Evolutionary conservation across 2,113 vertebrate species (phyloP), one percentile per base, ranked within the genome.

Genomic region (Azemiops feae): DNA sequence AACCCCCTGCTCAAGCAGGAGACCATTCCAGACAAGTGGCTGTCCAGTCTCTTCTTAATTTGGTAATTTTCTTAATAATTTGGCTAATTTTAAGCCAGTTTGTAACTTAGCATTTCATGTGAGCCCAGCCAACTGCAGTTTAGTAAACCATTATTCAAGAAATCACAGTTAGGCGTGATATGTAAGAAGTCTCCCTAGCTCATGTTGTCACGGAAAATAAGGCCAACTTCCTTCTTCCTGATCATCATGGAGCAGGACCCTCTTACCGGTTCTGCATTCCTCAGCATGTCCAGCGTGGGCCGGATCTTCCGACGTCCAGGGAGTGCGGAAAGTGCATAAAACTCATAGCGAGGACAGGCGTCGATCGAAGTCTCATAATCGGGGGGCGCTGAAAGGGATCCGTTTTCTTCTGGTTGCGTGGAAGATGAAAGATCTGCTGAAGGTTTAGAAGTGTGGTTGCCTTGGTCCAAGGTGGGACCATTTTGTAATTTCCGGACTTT

Each of bases 321-420:
- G 23, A 95, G 91, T 0, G 96, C 90, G 0, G 96, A 94, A 5
- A 96, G 97, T 91, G 89, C 93, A 1, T 97, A 98, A 85, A 97
- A 95, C 50, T 98, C 96, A 20, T 97, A 93, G 52, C 95, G 94
- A 3, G 97, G 97, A 50, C 94, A 93, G 57, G 94, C 93, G 45
- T 98, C 97, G 7, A 94, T 58, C 96, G 93, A 87, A 23, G 96
- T 96, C 94, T 97, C 98, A 45, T 97, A 97, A 94, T 94, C 11
- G 93, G 94, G 86, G 25, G 90, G 18, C 6, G 43, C 47, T 0
- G 57, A 64, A 22, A 55, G 93, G 30, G 87, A 81, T 11, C 53
- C 23, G 0, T 43, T 20, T 10, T 52, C 91, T 87, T 93, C 58
- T 14, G 9, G 6, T 39, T 12, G n/a, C 5, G 27, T 43, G 34